These are phyloP conservation scores for Tokudaia tokunoshimensis DNA, from an alignment of 2,797 vertebrate genomes.

Conservation along the genomic window DNA sequence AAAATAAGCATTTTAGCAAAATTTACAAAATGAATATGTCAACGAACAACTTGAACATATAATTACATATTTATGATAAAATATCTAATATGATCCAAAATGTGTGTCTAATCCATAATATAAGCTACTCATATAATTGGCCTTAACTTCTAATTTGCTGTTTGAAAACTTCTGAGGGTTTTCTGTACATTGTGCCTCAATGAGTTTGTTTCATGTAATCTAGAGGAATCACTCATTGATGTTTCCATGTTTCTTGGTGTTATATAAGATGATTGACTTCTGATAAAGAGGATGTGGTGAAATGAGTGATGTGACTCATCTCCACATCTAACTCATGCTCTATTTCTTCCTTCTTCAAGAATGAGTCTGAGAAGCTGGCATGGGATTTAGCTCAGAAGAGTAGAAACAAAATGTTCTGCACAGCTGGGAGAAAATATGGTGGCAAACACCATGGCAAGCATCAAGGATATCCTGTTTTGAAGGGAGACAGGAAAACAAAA, in stretches of 20 bases:
- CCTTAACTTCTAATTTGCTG: background rate
- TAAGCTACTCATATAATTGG: background rate
- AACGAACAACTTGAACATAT: background rate
- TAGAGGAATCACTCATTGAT: background rate
- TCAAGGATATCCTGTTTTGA: background rate
- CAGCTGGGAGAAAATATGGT: background rate
- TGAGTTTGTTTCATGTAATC: background rate
- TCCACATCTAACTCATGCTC: background rate
- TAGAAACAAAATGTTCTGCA: background rate
- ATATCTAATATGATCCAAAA: background rate
- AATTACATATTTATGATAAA: background rate
- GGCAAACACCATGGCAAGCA: background rate
- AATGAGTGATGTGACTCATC: background rate
- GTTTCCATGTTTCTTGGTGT: background rate
- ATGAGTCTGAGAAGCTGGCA: background rate
- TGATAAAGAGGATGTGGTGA: background rate
- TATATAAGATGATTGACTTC: background rate
- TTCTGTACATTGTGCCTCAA: background rate
- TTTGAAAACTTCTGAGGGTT: background rate
- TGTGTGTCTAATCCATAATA: background rate
- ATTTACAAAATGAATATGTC: background rate
- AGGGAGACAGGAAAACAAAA: background rate
- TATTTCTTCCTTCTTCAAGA: background rate
- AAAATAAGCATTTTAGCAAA: background rate
- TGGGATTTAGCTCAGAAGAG: background rate